Percentiles rank a stretch among this genome's conserved stretches.
Evolutionary conservation across 2,797 vertebrate genomes (phyloP).

Genomic region (Morus bassanus): DNA sequence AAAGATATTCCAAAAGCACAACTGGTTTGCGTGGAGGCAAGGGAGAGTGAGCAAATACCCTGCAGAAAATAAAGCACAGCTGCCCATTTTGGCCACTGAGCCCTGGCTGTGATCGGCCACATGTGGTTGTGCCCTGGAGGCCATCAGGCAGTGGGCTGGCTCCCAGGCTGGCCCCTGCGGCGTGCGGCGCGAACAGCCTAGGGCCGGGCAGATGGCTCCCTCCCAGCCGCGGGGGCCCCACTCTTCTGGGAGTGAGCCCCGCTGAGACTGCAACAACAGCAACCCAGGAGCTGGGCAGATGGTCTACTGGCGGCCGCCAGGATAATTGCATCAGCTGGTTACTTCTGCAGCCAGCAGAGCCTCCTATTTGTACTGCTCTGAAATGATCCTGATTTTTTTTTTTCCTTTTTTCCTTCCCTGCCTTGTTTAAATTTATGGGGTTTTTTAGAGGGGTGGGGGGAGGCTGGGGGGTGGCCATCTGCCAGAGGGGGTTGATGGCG

Average conservation of each 20-base stretch:
- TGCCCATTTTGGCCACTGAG: neutral
- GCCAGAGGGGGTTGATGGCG: neutral
- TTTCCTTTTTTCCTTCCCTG: neutral
- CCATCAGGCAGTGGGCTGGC: neutral
- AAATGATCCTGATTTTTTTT: neutral
- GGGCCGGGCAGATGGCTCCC: constrained; percentile 63
- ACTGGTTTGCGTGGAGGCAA: neutral
- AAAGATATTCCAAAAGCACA: neutral
- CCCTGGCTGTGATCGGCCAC: neutral
- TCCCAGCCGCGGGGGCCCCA: constrained; percentile 4
- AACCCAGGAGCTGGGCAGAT: constrained; percentile 65
- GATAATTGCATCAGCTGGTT: constrained; percentile 68
- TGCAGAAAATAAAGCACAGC: neutral
- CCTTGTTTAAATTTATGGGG: neutral
- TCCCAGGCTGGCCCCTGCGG: neutral
- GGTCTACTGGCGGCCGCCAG: constrained; percentile 58
- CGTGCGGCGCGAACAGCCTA: neutral
- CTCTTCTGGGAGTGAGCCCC: constrained; percentile 61
- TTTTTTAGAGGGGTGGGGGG: neutral
- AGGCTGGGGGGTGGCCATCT: neutral
- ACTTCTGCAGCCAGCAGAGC: constrained; percentile 36
- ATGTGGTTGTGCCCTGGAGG: neutral
- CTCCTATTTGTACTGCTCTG: neutral
- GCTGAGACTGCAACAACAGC: constrained; percentile 68
- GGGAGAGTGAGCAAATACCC: neutral